A percentile compares a stretch with the other conserved stretches of the same genome.
These are phyloP conservation scores for Poecilia latipinna DNA, from an alignment of 2,113 vertebrate species.

Conservation along the genomic window DNA sequence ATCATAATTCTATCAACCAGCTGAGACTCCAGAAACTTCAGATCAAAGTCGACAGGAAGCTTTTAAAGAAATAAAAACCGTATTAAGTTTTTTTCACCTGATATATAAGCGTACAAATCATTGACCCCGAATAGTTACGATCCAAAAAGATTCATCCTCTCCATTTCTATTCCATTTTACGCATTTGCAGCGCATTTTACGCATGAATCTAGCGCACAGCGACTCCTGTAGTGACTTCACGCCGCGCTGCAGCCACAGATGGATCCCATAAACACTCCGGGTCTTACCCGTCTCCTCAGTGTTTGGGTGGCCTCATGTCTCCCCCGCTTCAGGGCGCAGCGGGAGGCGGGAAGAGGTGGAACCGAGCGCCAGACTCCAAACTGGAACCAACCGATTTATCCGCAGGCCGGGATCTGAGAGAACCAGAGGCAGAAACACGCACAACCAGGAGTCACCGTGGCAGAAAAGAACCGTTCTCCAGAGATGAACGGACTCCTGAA, in stretches of 20 bases:
- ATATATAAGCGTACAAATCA: neutral
- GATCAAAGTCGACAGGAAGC: neutral
- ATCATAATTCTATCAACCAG: neutral
- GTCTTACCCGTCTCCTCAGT: conserved; percentile 64
- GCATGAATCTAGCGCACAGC: neutral
- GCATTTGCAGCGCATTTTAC: neutral
- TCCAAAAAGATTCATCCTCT: too few species aligned
- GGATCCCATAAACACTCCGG: neutral
- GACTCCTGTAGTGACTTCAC: neutral
- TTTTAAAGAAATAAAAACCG: too few species aligned
- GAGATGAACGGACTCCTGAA: neutral
- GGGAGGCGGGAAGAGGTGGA: conserved; percentile 19
- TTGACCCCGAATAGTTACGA: too few species aligned
- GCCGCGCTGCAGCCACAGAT: neutral
- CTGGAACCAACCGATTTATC: conserved; percentile 1
- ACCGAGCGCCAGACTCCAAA: neutral
- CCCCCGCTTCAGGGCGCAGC: conserved; percentile 21
- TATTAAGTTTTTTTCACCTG: neutral
- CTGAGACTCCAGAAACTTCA: too few species aligned
- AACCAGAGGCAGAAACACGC: neutral
- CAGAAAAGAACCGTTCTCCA: neutral
- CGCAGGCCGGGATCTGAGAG: neutral
- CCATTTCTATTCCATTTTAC: too few species aligned
- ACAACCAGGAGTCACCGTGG: conserved; percentile 3
- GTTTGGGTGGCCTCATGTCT: conserved; percentile 39